A percentile compares a stretch with the other conserved stretches of the same genome.
These are phyloP conservation scores for Myotis daubentonii DNA, from an alignment of 2,797 vertebrate species.

Conservation along the genomic window DNA sequence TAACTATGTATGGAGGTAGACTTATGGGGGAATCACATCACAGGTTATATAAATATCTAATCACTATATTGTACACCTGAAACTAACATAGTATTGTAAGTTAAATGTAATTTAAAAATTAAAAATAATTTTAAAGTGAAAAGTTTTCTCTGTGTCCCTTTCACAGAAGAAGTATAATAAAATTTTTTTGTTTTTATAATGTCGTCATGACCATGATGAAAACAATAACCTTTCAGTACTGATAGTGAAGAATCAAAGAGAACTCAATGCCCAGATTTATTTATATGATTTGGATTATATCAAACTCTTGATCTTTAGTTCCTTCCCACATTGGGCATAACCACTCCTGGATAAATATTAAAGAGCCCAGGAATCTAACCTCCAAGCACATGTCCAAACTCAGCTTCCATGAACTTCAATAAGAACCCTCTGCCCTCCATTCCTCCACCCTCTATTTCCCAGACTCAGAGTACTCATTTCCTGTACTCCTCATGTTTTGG, in stretches of 20 bases:
- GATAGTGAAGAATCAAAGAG: neutral
- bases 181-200: neutral
- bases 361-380: neutral
- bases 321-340: neutral
- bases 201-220: neutral
- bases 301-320: neutral
- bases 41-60: neutral
- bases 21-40: neutral
- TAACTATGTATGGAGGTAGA: neutral
- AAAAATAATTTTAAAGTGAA: neutral
- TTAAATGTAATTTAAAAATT: neutral
- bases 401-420: neutral
- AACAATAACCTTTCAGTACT: neutral
- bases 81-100: neutral
- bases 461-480: too few species aligned
- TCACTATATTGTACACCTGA: neutral
- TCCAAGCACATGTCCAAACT: too few species aligned
- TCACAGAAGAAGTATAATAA: neutral
- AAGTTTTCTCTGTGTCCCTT: neutral
- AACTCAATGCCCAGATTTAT: neutral
- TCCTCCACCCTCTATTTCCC: fast-evolving
- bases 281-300: neutral
- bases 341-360: too few species aligned
- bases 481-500: neutral
- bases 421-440: neutral